Evolutionary conservation across 2,797 vertebrate genomes (phyloP).

Genomic region (Xenops minutus): DNA sequence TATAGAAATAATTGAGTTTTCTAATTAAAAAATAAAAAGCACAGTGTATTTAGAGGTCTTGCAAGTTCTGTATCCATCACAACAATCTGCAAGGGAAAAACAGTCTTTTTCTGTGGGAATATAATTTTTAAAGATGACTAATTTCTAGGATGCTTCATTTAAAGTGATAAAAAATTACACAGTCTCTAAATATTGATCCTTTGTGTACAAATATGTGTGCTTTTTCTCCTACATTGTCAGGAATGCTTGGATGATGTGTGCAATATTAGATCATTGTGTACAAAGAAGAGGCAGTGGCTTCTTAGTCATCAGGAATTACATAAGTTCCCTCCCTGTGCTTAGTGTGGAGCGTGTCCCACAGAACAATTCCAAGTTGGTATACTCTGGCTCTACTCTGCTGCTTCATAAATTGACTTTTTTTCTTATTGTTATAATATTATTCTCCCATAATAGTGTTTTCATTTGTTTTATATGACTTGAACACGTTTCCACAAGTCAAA

Average conservation of each 20-base stretch:
- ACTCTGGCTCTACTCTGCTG: background rate
- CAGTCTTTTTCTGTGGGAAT: background rate
- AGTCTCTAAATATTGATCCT: constrained; percentile 14
- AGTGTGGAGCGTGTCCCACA: background rate
- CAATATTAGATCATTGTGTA: background rate
- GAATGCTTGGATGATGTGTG: background rate
- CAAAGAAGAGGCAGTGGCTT: background rate
- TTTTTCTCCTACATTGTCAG: background rate
- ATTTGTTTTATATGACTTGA: background rate
- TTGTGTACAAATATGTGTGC: background rate
- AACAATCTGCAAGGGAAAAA: background rate
- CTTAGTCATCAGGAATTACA: constrained; percentile 2
- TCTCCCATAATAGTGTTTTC: background rate
- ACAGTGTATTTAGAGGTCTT: background rate
- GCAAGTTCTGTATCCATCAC: background rate
- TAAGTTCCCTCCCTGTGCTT: background rate
- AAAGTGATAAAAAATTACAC: background rate
- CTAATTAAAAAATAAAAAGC: background rate
- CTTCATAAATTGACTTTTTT: background rate
- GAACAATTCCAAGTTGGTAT: background rate
- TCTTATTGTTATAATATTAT: background rate
- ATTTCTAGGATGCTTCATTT: background rate
- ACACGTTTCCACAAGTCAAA: background rate
- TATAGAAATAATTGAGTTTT: background rate
- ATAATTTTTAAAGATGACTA: background rate